Base-by-base conservation (phyloP, 2,113 vertebrate genomes). In the Syrrhaptes paradoxus region DNA sequence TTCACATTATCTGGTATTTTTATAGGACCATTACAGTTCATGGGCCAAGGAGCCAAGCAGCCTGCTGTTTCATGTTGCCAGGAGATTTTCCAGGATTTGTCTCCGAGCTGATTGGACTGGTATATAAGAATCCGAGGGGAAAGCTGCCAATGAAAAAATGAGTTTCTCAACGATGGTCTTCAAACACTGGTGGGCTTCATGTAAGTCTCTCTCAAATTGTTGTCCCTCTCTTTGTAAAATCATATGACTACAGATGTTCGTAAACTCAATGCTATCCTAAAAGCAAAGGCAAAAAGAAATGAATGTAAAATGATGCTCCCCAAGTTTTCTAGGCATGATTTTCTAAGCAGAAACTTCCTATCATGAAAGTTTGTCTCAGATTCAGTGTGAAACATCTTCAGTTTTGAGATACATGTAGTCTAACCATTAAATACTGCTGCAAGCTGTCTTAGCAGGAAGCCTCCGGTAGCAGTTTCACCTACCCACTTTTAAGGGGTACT, bases 191-290 rank as follows among this genome's bases (percentile, higher is more conserved):
- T 97, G 92, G 28, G 92, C 95, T 80, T 92, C 90, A 29, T 63
- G 68, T 87, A 98, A 81, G 77, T 97, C 95, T 90, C 95, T 97
- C 76, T 98, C 95, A 92, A 97, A 93, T 31, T 89, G 82, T 62
- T 96, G 92, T 76, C 78, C 92, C 54, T 98, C 90, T 13, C 67
- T 94, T 57, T 97, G 95, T 79, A 97, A 93, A 92, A 95, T 90
- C 73, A 29, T 87, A 36, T 70, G 95, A 68, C 91, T 97, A 74
- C 97, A 97, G 95, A 97, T 96, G 73, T 98, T 98, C 86, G 97
- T 96, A 86, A 98, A 97, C 24, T 97, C 96, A 92, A 70, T 86
- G 71, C 96, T 98, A 10, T 96, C 90, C 96, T 98, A 75, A 90
- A 97, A 96, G 16, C 6, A 82, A 82, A 74, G 89, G 22, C 43